Evolutionary conservation across 2,888 invertebrate genomes (phyloP).

Genomic region (Drosophila quinaria): DNA sequence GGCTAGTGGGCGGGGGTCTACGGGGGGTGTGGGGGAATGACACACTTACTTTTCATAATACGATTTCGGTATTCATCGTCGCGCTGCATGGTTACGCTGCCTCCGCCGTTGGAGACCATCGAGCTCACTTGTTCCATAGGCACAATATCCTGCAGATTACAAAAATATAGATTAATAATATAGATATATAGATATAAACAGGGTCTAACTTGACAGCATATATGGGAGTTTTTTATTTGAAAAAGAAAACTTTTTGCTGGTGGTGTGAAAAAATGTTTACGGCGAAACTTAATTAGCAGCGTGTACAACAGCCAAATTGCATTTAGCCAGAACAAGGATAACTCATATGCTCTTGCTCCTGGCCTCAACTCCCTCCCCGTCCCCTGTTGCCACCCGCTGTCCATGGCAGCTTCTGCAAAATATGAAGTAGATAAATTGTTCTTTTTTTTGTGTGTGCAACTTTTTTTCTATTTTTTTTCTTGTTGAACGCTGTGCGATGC

Average conservation of each 20-base stretch:
- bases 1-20: constrained; percentile 1
- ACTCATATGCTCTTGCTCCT: constrained; percentile 13
- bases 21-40: constrained; percentile 33
- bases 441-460: constrained; percentile 25
- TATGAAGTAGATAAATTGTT: constrained; percentile 71
- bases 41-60: constrained; percentile 85
- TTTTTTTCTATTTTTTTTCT: constrained; percentile 8
- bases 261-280: constrained; percentile 7
- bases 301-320: constrained; percentile 56
- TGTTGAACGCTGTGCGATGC: constrained; percentile 29
- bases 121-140: constrained; percentile 86
- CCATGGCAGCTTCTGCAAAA: constrained; percentile 43
- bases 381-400: constrained; percentile 4
- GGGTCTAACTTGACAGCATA: background rate
- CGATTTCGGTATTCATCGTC: constrained; percentile 86
- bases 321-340: constrained; percentile 50
- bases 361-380: background rate
- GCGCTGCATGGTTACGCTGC: constrained; percentile 84
- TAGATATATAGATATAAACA: background rate
- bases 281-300: constrained; percentile 69
- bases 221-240: constrained; percentile 51
- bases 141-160: constrained; percentile 84
- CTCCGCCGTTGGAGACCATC: constrained; percentile 85
- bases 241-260: constrained; percentile 29
- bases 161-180: background rate